Conservation (phyloP, 2,888 invertebrate species). For the Macaria notata region DNA sequence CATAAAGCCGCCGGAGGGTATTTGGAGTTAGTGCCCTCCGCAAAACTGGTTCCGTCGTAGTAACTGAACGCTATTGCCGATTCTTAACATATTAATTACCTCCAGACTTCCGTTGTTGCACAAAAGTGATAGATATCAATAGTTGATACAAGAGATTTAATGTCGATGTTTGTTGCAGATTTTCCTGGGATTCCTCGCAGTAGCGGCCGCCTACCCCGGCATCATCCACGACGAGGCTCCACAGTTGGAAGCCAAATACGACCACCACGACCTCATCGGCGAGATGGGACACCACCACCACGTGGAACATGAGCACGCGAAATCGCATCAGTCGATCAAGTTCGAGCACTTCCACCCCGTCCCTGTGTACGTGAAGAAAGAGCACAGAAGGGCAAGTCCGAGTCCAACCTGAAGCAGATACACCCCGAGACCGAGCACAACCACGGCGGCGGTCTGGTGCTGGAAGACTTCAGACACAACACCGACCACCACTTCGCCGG, state of each 20-base stretch:
- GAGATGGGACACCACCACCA: slow-evolving; percentile 82
- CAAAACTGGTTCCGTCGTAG: slow-evolving; percentile 49
- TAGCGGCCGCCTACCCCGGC: slow-evolving; percentile 71
- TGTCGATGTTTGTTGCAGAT: slow-evolving; percentile 51
- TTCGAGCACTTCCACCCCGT: slow-evolving; percentile 87
- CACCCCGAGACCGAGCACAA: slow-evolving; percentile 84
- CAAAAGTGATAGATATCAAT: neutral
- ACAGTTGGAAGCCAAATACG: slow-evolving; percentile 63
- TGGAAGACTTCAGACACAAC: slow-evolving; percentile 81
- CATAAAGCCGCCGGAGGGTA: slow-evolving; percentile 45
- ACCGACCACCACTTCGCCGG: slow-evolving; percentile 59
- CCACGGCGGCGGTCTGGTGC: slow-evolving; percentile 82
- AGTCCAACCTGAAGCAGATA: slow-evolving; percentile 82
- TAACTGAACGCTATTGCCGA: slow-evolving; percentile 30
- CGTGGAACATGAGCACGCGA: slow-evolving; percentile 85
- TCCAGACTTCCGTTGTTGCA: slow-evolving; percentile 18
- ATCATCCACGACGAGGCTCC: slow-evolving; percentile 70
- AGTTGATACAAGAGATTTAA: neutral
- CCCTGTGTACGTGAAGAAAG: slow-evolving; percentile 86
- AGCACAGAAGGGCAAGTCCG: slow-evolving; percentile 84
- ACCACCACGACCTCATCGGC: slow-evolving; percentile 66
- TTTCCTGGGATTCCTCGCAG: slow-evolving; percentile 75
- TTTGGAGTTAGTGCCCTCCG: slow-evolving; percentile 46
- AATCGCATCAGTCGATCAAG: slow-evolving; percentile 86
- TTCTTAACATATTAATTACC: slow-evolving; percentile 29